phyloP scores from a whole-genome alignment of 2,113 vertebrate genomes.

The Ophiodon elongatus region DNA sequence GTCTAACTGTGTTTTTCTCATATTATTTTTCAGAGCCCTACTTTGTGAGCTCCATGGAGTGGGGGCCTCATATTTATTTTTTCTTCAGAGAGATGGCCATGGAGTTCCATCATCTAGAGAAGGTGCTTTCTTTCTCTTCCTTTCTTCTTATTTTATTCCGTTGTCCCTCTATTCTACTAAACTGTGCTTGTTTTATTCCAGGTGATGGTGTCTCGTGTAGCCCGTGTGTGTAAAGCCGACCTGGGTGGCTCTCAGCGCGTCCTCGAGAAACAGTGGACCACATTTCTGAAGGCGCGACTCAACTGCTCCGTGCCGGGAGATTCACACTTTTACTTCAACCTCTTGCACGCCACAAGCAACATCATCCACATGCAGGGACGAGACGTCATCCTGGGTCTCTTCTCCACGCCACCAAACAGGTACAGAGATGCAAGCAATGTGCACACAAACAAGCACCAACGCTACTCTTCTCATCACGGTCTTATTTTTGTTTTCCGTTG shows the following conservation, averaged over 20 bases:
- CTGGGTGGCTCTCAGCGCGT: constrained; percentile 95
- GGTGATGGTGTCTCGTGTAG: constrained; percentile 97
- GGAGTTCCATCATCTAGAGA: constrained; percentile 98
- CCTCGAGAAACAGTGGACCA: constrained; percentile 98
- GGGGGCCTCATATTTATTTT: constrained; percentile 96
- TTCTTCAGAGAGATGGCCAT: constrained; percentile 98
- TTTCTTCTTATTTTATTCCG: background rate
- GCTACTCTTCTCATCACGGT: background rate
- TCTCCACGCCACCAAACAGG: constrained; percentile 97
- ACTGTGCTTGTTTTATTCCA: constrained; percentile 41
- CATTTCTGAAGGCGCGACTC: constrained; percentile 96
- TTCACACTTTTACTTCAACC: constrained; percentile 98
- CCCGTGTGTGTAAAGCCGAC: constrained; percentile 95
- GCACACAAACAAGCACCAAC: background rate
- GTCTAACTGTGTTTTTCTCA: constrained; percentile 34
- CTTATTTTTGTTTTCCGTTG: background rate
- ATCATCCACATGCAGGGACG: constrained; percentile 92
- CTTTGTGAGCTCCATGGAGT: constrained; percentile 95
- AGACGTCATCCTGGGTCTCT: constrained; percentile 92
- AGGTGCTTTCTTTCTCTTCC: constrained; percentile 82
- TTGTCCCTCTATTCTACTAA: background rate
- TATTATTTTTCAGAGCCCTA: constrained; percentile 88
- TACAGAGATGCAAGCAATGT: constrained; percentile 51
- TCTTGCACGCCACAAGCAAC: constrained; percentile 92
- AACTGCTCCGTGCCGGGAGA: constrained; percentile 98